Conservation (phyloP, 1,140 invertebrate genomes). For the Limonius californicus region DNA sequence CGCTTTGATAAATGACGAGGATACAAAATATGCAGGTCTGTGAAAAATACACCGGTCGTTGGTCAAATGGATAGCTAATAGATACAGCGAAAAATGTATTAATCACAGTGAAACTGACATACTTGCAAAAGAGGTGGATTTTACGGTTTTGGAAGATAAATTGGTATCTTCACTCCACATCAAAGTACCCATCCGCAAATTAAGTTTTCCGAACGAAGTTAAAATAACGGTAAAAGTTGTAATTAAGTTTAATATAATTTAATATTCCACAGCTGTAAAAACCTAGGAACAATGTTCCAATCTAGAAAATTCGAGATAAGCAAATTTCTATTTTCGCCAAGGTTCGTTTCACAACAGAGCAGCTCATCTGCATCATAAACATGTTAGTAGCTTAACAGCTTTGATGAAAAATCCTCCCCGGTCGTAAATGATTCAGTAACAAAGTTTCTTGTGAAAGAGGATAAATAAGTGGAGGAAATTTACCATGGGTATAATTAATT, state of each 20-base stretch:
- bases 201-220: too few species aligned
- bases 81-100: not conserved
- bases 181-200: too few species aligned
- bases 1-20: slow-evolving; percentile 9
- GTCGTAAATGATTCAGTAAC: too few species aligned
- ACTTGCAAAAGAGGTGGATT: not conserved
- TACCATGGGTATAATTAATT: too few species aligned
- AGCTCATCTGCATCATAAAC: too few species aligned
- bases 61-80: slow-evolving; percentile 1
- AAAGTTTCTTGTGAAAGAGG: too few species aligned
- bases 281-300: not conserved
- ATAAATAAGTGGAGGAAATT: too few species aligned
- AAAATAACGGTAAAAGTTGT: not conserved
- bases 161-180: too few species aligned
- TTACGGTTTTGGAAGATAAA: too few species aligned
- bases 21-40: slow-evolving; percentile 13
- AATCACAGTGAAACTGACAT: not conserved
- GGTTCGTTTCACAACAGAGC: not conserved
- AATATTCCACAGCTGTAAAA: not conserved
- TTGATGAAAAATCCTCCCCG: too few species aligned
- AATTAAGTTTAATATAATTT: not conserved
- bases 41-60: slow-evolving; percentile 2
- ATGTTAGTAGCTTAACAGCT: too few species aligned
- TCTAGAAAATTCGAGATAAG: not conserved
- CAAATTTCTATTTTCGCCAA: not conserved